Percentiles rank a stretch among this genome's conserved stretches.
phyloP scores from a whole-genome alignment of 2,797 vertebrate genomes.

The Danionella dracula region DNA sequence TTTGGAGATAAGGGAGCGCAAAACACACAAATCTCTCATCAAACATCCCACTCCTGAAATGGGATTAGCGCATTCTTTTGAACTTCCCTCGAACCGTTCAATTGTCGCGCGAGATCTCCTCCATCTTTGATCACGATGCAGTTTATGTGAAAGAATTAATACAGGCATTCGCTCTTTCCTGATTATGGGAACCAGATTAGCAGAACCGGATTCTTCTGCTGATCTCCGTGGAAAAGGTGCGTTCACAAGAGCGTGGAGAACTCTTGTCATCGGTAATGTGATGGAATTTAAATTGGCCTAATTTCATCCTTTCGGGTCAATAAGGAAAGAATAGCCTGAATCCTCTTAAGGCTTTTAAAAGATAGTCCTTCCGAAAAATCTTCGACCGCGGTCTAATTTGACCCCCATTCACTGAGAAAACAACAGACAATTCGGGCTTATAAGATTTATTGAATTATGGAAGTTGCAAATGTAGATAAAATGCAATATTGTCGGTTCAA shows the following conservation, averaged over 20 bases:
- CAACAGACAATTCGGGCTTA: no score
- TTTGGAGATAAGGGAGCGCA: not conserved
- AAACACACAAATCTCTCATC: not conserved
- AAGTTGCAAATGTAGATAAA: no score
- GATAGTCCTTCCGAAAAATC: not conserved
- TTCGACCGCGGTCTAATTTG: no score
- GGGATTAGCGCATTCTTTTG: constrained; percentile 63
- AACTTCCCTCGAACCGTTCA: constrained; percentile 58
- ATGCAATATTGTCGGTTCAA: no score
- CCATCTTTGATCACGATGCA: constrained; percentile 64
- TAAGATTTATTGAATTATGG: no score
- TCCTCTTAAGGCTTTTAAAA: not conserved
- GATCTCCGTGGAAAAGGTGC: constrained; percentile 57
- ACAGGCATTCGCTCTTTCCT: constrained; percentile 43
- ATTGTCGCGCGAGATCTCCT: constrained; percentile 62
- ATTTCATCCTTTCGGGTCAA: constrained; percentile 11
- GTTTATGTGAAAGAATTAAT: constrained; percentile 38
- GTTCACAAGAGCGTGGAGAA: constrained; percentile 23
- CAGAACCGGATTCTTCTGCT: constrained; percentile 60
- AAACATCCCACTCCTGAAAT: constrained; percentile 40
- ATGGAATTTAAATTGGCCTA: constrained; percentile 11
- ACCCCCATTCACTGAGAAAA: no score
- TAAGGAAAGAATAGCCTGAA: not conserved
- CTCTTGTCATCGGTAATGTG: constrained; percentile 41
- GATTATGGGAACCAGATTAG: constrained; percentile 58